Percentiles rank a stretch among this genome's conserved stretches.
phyloP scores from a whole-genome alignment of 2,113 vertebrate species.

The Catharus bicknelli region DNA sequence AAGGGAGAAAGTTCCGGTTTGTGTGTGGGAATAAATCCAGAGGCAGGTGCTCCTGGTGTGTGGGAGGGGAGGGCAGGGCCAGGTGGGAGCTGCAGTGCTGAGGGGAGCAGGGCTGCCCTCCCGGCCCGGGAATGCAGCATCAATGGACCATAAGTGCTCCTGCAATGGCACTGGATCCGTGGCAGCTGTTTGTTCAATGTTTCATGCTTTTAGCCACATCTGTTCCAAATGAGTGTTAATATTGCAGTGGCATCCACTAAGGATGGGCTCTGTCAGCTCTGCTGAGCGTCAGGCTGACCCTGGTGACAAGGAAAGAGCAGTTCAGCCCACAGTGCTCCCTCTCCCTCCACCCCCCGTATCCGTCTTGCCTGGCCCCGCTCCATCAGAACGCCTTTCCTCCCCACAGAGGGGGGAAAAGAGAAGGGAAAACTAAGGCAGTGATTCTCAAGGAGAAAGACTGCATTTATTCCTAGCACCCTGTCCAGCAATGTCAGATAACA shows the following conservation, averaged over 20 bases:
- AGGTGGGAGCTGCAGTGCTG: not conserved
- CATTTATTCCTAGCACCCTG: conserved; percentile 81
- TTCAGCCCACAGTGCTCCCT: conserved; percentile 46
- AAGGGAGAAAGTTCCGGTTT: not conserved
- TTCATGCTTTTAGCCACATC: conserved; percentile 98
- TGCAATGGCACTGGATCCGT: conserved; percentile 86
- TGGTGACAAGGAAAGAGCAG: conserved; percentile 75
- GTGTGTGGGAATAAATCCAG: not conserved
- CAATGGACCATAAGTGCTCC: conserved; percentile 83
- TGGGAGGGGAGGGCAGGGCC: not conserved
- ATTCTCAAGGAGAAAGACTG: conserved; percentile 85
- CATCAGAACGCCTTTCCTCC: not conserved
- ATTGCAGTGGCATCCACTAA: conserved; percentile 90
- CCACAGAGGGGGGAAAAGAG: not conserved
- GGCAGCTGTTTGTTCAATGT: conserved; percentile 99
- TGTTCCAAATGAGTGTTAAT: conserved; percentile 98
- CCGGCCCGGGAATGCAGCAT: conserved; percentile 60
- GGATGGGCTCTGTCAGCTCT: conserved; percentile 90
- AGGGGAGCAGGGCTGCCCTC: conserved; percentile 60
- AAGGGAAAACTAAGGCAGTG: conserved; percentile 68
- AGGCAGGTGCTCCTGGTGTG: not conserved
- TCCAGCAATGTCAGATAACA: conserved; percentile 88
- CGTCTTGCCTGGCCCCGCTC: not conserved
- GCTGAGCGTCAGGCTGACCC: conserved; percentile 88
- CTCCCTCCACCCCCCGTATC: not conserved